Percentiles rank a stretch among this genome's conserved stretches.
Evolutionary conservation across 2,797 vertebrate species (phyloP).

Genomic region (Somateria mollissima): DNA sequence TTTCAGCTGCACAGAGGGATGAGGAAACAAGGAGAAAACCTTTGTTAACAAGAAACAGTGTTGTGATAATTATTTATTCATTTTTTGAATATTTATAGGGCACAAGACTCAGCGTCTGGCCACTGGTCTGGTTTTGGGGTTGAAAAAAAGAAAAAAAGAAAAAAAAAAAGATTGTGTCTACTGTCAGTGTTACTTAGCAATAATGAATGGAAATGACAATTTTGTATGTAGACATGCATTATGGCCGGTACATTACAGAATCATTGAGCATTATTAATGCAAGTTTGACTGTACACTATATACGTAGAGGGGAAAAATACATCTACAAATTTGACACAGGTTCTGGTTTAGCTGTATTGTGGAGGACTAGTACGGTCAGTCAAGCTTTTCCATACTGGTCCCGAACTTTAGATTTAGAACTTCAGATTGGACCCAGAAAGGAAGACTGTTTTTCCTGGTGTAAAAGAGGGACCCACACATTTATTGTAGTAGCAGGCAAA

Average conservation of each 20-base stretch:
- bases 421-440: neutral
- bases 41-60: neutral
- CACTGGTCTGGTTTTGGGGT: neutral
- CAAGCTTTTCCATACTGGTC: neutral
- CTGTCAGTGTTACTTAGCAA: neutral
- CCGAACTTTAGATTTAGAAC: neutral
- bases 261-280: neutral
- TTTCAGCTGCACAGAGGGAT: neutral
- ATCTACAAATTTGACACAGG: neutral
- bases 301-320: neutral
- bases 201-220: neutral
- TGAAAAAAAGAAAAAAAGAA: neutral
- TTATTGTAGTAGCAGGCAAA: neutral
- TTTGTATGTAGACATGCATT: neutral
- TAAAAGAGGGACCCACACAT: neutral
- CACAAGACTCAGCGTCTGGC: neutral
- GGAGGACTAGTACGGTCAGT: neutral
- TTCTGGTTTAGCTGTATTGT: neutral
- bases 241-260: neutral
- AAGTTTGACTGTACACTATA: neutral
- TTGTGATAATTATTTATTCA: neutral
- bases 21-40: neutral
- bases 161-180: neutral
- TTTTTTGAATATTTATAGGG: neutral
- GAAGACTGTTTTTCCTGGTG: neutral